phyloP scores from a whole-genome alignment of 2,888 invertebrate genomes.

The Gnatocerus cornutus region DNA sequence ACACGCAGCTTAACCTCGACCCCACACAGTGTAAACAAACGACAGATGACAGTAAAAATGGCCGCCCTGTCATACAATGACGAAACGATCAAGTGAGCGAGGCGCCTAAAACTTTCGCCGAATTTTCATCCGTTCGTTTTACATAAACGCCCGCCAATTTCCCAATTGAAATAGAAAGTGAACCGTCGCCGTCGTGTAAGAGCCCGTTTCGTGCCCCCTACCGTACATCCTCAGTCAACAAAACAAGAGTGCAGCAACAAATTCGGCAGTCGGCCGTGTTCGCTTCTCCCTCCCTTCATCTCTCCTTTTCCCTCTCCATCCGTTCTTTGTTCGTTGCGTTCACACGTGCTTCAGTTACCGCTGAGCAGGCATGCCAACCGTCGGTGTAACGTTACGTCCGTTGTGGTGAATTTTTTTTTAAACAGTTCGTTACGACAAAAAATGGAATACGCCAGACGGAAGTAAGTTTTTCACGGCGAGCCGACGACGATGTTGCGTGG shows the following conservation, averaged over 20 bases:
- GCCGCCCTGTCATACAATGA: constrained; percentile 1
- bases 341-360: constrained; percentile 38
- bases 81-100: not conserved
- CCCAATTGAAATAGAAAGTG: constrained; percentile 44
- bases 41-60: not conserved
- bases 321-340: constrained; percentile 39
- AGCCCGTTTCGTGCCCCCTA: constrained; percentile 27
- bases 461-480: constrained; percentile 48
- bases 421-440: constrained; percentile 16
- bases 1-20: not conserved
- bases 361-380: constrained; percentile 42
- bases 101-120: constrained; percentile 14
- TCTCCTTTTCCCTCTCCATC: constrained; percentile 6
- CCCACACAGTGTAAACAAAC: no score
- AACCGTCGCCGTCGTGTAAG: constrained; percentile 15
- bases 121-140: constrained; percentile 9
- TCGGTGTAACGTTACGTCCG: constrained; percentile 39
- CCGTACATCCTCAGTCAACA: constrained; percentile 31
- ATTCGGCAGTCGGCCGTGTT: constrained; percentile 28
- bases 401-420: constrained; percentile 12
- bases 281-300: constrained; percentile 8
- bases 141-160: constrained; percentile 39
- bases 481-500: not conserved
- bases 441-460: constrained; percentile 58
- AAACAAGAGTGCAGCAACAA: constrained; percentile 8